phyloP scores from a whole-genome alignment of 2,797 vertebrate species.

The Lates japonicus region DNA sequence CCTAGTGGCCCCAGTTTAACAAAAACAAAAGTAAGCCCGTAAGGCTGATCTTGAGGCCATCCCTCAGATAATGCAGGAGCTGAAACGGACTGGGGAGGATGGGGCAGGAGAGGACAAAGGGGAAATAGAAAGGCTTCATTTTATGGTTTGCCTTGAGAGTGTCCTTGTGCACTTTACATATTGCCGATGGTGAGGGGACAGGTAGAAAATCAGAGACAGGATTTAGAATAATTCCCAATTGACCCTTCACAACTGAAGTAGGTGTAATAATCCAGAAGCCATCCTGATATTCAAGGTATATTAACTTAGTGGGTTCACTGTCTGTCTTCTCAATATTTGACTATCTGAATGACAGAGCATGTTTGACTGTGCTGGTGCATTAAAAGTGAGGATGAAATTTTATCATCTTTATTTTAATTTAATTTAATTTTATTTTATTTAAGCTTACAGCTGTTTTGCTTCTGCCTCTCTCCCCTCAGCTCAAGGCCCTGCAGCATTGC shows the following conservation, averaged over 20 bases:
- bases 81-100: slow-evolving; percentile 19
- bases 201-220: slow-evolving; percentile 66
- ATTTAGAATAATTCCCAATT: slow-evolving; percentile 75
- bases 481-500: slow-evolving; percentile 69
- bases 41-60: slow-evolving; percentile 46
- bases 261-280: slow-evolving; percentile 72
- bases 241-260: slow-evolving; percentile 68
- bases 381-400: background rate
- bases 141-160: slow-evolving; percentile 76
- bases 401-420: background rate
- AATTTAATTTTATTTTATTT: slow-evolving; percentile 30
- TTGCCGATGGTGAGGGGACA: slow-evolving; percentile 64
- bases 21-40: slow-evolving; percentile 39
- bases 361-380: slow-evolving; percentile 8
- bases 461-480: slow-evolving; percentile 25
- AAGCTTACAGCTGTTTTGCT: slow-evolving; percentile 16
- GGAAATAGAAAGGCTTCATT: slow-evolving; percentile 53
- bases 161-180: slow-evolving; percentile 77
- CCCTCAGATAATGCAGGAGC: slow-evolving; percentile 41
- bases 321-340: slow-evolving; percentile 33
- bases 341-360: slow-evolving; percentile 29
- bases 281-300: slow-evolving; percentile 66
- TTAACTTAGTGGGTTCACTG: slow-evolving; percentile 57
- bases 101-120: slow-evolving; percentile 23
- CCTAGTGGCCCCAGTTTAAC: slow-evolving; percentile 38